Evolutionary conservation across 2,797 vertebrate species (phyloP).

Genomic region (Chromis chromis): DNA sequence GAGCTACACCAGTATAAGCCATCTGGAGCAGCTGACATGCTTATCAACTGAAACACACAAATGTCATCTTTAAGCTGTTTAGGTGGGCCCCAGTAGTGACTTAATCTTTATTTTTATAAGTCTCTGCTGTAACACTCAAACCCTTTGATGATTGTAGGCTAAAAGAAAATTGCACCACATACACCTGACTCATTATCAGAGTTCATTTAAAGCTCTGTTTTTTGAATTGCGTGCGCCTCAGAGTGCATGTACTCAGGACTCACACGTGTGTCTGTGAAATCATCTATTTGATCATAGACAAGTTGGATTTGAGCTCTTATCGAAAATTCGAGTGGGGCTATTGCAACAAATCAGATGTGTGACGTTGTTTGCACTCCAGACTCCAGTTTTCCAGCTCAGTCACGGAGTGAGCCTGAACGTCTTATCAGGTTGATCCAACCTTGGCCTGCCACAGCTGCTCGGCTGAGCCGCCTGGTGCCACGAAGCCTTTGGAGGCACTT

Average conservation of each 20-base stretch:
- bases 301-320: constrained; percentile 51
- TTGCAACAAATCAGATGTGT: constrained; percentile 55
- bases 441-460: constrained; percentile 13
- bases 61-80: constrained; percentile 77
- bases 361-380: constrained; percentile 22
- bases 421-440: constrained; percentile 69
- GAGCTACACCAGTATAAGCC: constrained; percentile 58
- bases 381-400: constrained; percentile 25
- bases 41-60: constrained; percentile 80
- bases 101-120: constrained; percentile 58
- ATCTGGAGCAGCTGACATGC: constrained; percentile 56
- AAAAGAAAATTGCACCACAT: constrained; percentile 19
- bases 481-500: constrained; percentile 39
- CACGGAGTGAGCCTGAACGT: constrained; percentile 23
- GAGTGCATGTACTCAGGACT: constrained; percentile 8
- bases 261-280: constrained; percentile 50
- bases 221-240: constrained; percentile 8
- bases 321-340: constrained; percentile 23
- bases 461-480: constrained; percentile 21
- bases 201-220: constrained; percentile 25
- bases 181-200: constrained; percentile 20
- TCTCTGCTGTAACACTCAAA: constrained; percentile 42
- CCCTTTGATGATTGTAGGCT: constrained; percentile 28
- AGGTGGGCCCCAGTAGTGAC: constrained; percentile 56
- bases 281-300: constrained; percentile 49